phyloP scores from a whole-genome alignment of 2,113 vertebrate genomes.

The Mormoops blainvillei region DNA sequence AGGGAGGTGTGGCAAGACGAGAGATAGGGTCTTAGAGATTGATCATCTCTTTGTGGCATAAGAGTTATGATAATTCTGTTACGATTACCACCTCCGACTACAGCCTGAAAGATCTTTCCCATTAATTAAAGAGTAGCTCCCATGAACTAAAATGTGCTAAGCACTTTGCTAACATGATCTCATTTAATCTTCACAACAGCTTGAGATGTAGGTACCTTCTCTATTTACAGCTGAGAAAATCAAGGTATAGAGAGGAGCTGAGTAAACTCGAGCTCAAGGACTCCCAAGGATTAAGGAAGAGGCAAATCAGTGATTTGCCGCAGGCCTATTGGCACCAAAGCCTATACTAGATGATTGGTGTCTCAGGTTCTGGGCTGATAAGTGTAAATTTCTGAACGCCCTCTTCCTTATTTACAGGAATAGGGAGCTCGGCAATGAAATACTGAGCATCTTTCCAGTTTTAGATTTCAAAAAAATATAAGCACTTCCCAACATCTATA shows the following conservation, averaged over 20 bases:
- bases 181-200: not conserved
- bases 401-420: not conserved
- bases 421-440: not conserved
- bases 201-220: not conserved
- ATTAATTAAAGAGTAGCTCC: not conserved
- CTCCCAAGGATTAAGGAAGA: not conserved
- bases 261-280: not conserved
- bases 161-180: not conserved
- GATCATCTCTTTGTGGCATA: not conserved
- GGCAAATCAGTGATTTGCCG: not conserved
- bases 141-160: not conserved
- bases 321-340: not conserved
- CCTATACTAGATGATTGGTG: not conserved
- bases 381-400: not conserved
- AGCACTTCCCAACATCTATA: not conserved
- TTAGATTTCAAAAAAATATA: not conserved
- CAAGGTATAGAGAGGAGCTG: not conserved
- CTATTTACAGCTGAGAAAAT: not conserved
- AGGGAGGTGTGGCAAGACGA: not conserved
- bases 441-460: not conserved
- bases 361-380: not conserved
- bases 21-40: not conserved
- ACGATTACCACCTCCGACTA: not conserved
- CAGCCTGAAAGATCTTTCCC: not conserved
- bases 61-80: not conserved